Evolutionary conservation across 2,113 vertebrate genomes (phyloP), one percentile per base, ranked within the genome.

Genomic region (Puntigrus tetrazona): DNA sequence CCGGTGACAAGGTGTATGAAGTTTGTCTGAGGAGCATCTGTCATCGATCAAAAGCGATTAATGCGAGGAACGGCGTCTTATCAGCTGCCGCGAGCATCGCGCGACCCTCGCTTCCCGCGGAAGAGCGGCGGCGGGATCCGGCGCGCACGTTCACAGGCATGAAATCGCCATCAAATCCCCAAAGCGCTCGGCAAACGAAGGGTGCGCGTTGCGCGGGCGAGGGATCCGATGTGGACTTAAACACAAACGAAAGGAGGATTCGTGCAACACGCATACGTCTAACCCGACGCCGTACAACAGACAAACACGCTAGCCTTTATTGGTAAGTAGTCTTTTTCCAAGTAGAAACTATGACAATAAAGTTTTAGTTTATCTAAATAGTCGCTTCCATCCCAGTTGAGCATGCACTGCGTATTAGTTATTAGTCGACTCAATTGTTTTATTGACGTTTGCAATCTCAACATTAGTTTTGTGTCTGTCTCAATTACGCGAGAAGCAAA

Each of bases 41-140:
- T 87, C 90, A 91, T 92, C 89, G 89, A 88, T 87, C 91, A 89
- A 88, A 82, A 80, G 52, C 81, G 87, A 89, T 76, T 78, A 75
- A 86, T 88, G 90, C 88, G 85, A 90, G 84, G 78, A 85, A 89
- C 84, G 79, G 89, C 78, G 89, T 93, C 90, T 94, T 89, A 91
- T 90, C 89, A 92, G 89, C 92, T 88, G 89, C 88, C 86, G 82
- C 86, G 89, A 73, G n/a, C 86, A 81, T 34, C 89, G 92, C 91
- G 91, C 89, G 82, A 89, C 82, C 88, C 50, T 80, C 72, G 84
- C 88, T 89, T 86, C 89, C 88, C 89, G 84, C 75, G 92, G 84
- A 86, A 82, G 88, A 92, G 85, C 84, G 81, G 82, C 88, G 78
- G 13, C 10, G 18, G 27, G 78, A 50, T 65, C 82, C 87, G 86